phyloP scores from a whole-genome alignment of 2,113 vertebrate species.

The Tyrannus savana region DNA sequence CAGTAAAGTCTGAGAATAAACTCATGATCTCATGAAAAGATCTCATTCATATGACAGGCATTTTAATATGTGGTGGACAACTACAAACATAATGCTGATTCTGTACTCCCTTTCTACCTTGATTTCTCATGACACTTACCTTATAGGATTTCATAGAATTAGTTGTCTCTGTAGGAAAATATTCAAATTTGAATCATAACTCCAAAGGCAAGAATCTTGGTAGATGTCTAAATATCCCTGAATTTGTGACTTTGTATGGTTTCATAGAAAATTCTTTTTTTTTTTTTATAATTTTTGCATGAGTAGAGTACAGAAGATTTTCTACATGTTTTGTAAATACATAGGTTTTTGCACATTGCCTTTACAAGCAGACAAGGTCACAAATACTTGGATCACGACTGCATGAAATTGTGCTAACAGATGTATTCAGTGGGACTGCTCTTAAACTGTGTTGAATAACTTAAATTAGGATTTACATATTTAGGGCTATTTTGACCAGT shows the following conservation, averaged over 20 bases:
- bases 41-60: background rate
- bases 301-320: background rate
- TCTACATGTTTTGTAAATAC: background rate
- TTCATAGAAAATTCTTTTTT: background rate
- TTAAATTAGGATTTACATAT: background rate
- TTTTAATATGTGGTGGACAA: background rate
- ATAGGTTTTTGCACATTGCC: background rate
- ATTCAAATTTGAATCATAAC: background rate
- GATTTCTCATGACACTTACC: background rate
- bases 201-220: background rate
- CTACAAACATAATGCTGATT: background rate
- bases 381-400: background rate
- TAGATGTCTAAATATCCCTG: background rate
- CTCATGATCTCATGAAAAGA: background rate
- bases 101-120: background rate
- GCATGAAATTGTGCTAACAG: background rate
- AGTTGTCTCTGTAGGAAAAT: background rate
- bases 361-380: background rate
- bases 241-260: background rate
- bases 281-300: background rate
- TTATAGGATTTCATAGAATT: background rate
- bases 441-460: background rate
- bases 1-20: background rate
- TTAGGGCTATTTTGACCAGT: background rate
- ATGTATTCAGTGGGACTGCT: background rate